Conservation (phyloP, 2,888 invertebrate genomes). For the Escarpia spicata region DNA sequence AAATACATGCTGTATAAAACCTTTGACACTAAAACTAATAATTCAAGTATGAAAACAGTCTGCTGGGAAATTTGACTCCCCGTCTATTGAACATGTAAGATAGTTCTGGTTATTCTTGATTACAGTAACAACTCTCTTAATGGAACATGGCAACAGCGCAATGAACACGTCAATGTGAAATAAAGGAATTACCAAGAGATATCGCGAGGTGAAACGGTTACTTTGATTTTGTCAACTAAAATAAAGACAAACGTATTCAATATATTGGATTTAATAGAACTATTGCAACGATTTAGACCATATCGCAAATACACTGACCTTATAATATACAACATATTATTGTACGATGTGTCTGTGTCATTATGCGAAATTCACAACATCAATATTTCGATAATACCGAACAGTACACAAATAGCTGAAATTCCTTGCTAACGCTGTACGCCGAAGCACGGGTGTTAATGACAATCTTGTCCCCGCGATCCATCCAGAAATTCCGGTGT, state of each 20-base stretch:
- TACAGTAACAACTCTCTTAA: neutral
- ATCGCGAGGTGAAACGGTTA: too few relatives aligned
- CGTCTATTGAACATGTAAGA: too few relatives aligned
- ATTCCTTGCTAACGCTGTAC: neutral
- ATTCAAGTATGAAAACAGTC: too few relatives aligned
- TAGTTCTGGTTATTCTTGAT: too few relatives aligned
- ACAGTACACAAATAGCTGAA: neutral
- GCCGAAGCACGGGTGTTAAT: neutral
- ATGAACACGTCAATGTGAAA: neutral
- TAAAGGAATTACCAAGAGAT: neutral
- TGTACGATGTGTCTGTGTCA: neutral
- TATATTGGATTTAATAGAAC: too few relatives aligned
- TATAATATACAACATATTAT: too few relatives aligned
- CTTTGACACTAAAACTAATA: too few relatives aligned
- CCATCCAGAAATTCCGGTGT: conserved; percentile 6
- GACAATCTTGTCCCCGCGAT: neutral
- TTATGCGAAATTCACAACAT: neutral
- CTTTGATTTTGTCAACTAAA: neutral
- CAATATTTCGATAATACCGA: neutral
- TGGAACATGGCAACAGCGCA: neutral
- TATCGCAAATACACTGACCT: too few relatives aligned
- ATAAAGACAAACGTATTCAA: too few relatives aligned
- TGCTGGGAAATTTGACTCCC: too few relatives aligned
- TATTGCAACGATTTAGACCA: too few relatives aligned
- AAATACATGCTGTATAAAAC: too few relatives aligned